Conservation (phyloP, 2,113 vertebrate species). For the Eptesicus fuscus region DNA sequence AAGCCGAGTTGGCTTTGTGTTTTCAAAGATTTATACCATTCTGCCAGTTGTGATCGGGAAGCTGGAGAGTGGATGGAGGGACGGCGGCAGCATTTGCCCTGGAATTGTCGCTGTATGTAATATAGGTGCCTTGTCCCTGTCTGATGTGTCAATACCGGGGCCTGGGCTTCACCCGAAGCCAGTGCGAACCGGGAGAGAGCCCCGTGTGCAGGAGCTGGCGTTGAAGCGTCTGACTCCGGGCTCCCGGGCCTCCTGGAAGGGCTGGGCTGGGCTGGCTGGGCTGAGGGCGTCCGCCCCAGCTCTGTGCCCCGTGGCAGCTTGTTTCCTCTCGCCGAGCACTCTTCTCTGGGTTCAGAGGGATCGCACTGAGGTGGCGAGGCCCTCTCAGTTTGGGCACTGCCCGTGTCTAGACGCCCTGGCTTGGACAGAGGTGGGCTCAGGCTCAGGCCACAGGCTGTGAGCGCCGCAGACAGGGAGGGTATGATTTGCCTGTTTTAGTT, state of each 20-base stretch:
- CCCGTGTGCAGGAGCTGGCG: background rate
- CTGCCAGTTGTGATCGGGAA: slow-evolving; percentile 38
- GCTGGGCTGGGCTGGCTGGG: background rate
- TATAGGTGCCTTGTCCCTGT: accelerated
- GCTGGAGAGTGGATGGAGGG: background rate
- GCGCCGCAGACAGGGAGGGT: slow-evolving; percentile 44
- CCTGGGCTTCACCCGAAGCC: background rate
- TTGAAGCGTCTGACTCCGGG: accelerated
- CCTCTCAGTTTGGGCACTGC: background rate
- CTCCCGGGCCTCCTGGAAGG: background rate
- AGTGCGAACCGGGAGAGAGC: background rate
- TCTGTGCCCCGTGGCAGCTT: background rate
- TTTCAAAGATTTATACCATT: background rate
- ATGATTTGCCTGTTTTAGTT: slow-evolving; percentile 58
- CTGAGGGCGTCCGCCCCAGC: background rate
- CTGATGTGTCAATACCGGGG: background rate
- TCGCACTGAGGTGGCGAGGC: background rate
- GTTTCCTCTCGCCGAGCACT: background rate
- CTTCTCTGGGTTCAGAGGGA: background rate
- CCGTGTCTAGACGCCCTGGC: background rate
- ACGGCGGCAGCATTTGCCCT: accelerated
- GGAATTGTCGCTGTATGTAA: background rate
- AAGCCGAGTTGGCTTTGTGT: background rate
- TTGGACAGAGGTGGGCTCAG: background rate
- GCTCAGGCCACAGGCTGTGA: background rate